Base-by-base conservation (phyloP, 2,797 vertebrate genomes). In the Sciaenops ocellatus region DNA sequence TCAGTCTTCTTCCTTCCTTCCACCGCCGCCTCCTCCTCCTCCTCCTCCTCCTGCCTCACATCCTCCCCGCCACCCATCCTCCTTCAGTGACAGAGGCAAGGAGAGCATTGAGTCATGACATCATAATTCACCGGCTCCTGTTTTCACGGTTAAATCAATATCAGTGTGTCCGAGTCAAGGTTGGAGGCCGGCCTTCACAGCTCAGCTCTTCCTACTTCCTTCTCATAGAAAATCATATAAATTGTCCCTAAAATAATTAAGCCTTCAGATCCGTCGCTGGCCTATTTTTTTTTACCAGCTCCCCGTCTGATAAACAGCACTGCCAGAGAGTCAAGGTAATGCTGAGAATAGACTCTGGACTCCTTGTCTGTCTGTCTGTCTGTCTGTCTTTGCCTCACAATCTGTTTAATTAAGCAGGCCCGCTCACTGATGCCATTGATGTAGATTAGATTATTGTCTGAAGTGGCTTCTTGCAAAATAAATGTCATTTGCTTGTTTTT, bases 101-200 rank as follows among this genome's bases (percentile, higher is more conserved):
- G 88, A 87, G 92, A 91, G 89, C 92, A 88, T 90, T 95, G 93
- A 95, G 91, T 94, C 93, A 94, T 95, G 92, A 94, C 94, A 92
- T 94, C 91, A 94, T 95, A 94, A 94, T 94, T 95, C 94, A 95
- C 90, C 78, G 46, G 90, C 91, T 89, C 93, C 92, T 78, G 93
- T 94, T 95, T 94, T 93, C 93, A 94, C 82, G 86, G 92, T 94
- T 94, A 94, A 95, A 95, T 94, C 94, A 94, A 94, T 94, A 94
- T 93, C 93, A 93, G 85, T 76, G 86, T 93, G 93, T 94, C 94
- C 92, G 85, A 94, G 91, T 95, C 94, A 95, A 95, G 94, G 94
- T 93, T 93, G 91, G 83, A 72, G 79, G 75, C 86, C 55, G 91
- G 90, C 93, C 94, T 94, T 94, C 93, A 77, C 87, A 80, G 86